phyloP scores from a whole-genome alignment of 2,113 vertebrate genomes.

The Syngnathoides biaculeatus region DNA sequence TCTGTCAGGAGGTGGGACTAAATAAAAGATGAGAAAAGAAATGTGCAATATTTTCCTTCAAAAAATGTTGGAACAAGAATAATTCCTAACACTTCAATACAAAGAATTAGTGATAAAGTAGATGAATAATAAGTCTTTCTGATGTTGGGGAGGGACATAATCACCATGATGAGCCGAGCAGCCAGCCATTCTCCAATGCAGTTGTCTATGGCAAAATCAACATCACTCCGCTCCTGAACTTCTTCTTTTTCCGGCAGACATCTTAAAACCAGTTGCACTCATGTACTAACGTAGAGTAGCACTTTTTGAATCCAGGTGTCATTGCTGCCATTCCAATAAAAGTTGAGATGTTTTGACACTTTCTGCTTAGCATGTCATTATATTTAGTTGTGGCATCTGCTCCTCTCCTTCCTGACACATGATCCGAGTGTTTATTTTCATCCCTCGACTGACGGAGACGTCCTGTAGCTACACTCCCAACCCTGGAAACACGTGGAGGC shows the following conservation, averaged over 20 bases:
- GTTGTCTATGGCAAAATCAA: background rate
- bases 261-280: slow-evolving; percentile 17
- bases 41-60: slow-evolving; percentile 12
- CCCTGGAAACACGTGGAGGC: slow-evolving; percentile 20
- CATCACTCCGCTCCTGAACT: slow-evolving; percentile 1
- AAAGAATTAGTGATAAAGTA: background rate
- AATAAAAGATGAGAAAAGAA: slow-evolving; percentile 13
- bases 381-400: slow-evolving; percentile 1
- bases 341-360: slow-evolving; percentile 83
- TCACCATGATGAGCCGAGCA: background rate
- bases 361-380: background rate
- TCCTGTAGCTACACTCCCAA: background rate
- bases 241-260: background rate
- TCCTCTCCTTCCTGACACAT: slow-evolving; percentile 5
- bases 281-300: slow-evolving; percentile 49
- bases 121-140: background rate
- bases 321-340: slow-evolving; percentile 93
- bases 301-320: slow-evolving; percentile 71
- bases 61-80: background rate
- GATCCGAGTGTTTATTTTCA: slow-evolving; percentile 36
- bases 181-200: slow-evolving; percentile 1
- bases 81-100: background rate
- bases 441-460: background rate
- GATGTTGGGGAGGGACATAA: background rate
- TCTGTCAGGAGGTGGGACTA: slow-evolving; percentile 26